Percentiles rank a stretch among this genome's conserved stretches.
These are phyloP conservation scores for Drosophila anomelani DNA, from an alignment of 2,888 invertebrate species.

Conservation along the genomic window DNA sequence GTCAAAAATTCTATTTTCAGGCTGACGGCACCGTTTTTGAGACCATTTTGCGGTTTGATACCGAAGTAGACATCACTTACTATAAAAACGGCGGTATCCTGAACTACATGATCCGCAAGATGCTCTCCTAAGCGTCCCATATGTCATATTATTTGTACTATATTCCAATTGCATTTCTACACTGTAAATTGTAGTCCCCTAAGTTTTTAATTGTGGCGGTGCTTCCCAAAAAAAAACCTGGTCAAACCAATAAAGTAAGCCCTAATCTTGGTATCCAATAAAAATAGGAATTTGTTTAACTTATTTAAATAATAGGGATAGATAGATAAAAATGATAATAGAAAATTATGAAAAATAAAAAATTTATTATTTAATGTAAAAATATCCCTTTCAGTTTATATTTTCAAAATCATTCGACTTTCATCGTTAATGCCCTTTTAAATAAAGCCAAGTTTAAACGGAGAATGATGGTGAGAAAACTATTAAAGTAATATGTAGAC, in stretches of 20 bases:
- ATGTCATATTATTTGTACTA: slow-evolving; percentile 28
- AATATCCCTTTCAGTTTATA: no score
- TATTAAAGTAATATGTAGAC: no score
- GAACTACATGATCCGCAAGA: slow-evolving; percentile 98
- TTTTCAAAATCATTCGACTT: no score
- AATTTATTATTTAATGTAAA: no score
- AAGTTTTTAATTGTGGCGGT: slow-evolving; percentile 59
- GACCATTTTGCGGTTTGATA: slow-evolving; percentile 95
- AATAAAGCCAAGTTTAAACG: no score
- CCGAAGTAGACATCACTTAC: slow-evolving; percentile 98
- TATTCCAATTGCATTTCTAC: slow-evolving; percentile 71
- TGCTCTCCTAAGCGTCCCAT: slow-evolving; percentile 85
- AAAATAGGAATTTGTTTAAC: neutral
- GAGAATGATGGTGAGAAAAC: no score
- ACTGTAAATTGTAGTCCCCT: slow-evolving; percentile 53
- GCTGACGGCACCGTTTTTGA: slow-evolving; percentile 90
- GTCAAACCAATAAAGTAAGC: slow-evolving; percentile 61
- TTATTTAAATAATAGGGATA: neutral
- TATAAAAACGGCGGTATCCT: slow-evolving; percentile 97
- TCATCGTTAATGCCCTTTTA: no score
- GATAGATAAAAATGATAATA: no score
- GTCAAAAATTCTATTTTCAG: slow-evolving; percentile 79
- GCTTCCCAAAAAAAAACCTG: slow-evolving; percentile 42
- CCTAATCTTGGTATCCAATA: slow-evolving; percentile 10
- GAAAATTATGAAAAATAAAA: no score